phyloP scores from a whole-genome alignment of 1,140 invertebrate genomes.

The Aphidius gifuensis region DNA sequence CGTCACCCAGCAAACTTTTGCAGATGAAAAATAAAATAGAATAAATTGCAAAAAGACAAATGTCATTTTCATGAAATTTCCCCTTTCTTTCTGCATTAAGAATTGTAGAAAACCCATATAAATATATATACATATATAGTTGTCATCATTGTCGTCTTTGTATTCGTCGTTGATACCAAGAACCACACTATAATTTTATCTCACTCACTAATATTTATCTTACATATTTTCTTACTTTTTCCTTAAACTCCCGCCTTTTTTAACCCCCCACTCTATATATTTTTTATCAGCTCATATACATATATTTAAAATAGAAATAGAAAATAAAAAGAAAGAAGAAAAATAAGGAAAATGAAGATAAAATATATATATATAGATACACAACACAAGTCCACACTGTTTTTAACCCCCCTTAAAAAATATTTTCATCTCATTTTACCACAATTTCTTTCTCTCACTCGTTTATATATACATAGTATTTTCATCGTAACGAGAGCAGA shows the following conservation, averaged over 20 bases:
- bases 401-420: not conserved
- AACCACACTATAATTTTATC: constrained; percentile 20
- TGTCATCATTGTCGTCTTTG: no score
- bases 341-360: no score
- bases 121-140: no score
- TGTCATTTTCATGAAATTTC: no score
- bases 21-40: not conserved
- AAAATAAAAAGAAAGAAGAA: no score
- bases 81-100: no score
- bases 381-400: no score
- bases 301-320: no score
- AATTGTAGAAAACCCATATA: no score
- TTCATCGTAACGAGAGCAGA: constrained; percentile 54
- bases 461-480: constrained; percentile 29
- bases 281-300: constrained; percentile 22
- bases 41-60: no score
- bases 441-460: constrained; percentile 28
- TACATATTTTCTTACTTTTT: constrained; percentile 34
- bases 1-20: not conserved
- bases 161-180: not conserved
- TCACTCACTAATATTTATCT: constrained; percentile 28
- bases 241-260: constrained; percentile 24
- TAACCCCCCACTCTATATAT: constrained; percentile 32
- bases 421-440: constrained; percentile 12
- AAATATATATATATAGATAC: no score